phyloP scores from a whole-genome alignment of 2,797 vertebrate species.

The Steatocranus sp. region DNA sequence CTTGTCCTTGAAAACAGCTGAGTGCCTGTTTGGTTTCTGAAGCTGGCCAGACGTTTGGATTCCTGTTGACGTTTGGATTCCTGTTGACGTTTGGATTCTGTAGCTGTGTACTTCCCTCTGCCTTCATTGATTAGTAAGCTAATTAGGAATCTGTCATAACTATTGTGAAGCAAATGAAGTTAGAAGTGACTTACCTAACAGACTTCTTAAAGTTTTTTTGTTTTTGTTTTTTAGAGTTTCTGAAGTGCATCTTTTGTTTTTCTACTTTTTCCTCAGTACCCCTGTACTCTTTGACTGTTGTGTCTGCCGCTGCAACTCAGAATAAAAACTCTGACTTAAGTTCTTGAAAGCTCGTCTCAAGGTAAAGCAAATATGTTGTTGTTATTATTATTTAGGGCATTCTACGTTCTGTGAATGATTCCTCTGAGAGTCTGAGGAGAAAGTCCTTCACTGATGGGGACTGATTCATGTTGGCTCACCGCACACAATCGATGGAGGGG shows the following conservation, averaged over 20 bases:
- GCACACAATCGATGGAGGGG: background rate
- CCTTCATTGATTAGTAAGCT: background rate
- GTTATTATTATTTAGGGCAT: background rate
- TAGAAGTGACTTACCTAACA: background rate
- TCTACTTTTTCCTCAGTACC: background rate
- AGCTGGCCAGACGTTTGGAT: background rate
- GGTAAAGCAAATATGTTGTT: background rate
- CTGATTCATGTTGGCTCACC: background rate
- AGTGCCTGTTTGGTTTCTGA: background rate
- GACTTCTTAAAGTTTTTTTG: background rate
- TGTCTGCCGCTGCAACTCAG: background rate
- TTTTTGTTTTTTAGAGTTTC: background rate
- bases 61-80: background rate
- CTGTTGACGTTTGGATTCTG: background rate
- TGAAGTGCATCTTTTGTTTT: background rate
- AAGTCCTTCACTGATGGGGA: rapidly evolving
- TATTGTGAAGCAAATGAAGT: background rate
- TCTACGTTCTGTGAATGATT: background rate
- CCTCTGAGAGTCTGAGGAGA: background rate
- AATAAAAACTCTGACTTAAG: background rate
- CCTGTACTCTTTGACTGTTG: background rate
- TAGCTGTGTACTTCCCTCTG: background rate
- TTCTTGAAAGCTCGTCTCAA: background rate
- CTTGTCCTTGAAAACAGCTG: background rate
- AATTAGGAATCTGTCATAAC: background rate